Conservation (phyloP, 92 coral and sea anemone genomes). For the Zoanthus gigantus region DNA sequence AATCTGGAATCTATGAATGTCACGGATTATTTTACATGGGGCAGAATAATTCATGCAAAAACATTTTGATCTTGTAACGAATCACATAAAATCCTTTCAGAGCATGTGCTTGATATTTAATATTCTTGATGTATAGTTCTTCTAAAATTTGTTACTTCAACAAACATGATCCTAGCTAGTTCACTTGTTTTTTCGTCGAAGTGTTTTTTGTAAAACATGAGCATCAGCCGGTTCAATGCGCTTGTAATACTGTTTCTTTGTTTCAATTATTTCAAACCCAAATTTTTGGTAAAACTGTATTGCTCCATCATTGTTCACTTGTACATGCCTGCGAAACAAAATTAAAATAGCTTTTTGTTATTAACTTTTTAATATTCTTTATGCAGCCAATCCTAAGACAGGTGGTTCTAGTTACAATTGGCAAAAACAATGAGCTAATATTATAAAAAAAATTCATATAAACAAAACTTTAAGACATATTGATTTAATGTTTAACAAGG, state of each 20-base stretch:
- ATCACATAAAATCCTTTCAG: neutral
- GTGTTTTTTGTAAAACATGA: conserved; percentile 94
- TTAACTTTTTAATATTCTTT: too few species aligned
- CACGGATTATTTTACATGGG: too few species aligned
- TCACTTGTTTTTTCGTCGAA: conserved; percentile 71
- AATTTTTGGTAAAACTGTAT: conserved; percentile 92
- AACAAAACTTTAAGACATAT: too few species aligned
- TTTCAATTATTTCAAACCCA: conserved; percentile 98
- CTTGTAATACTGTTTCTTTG: conserved; percentile 97
- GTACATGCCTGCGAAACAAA: conserved; percentile 88
- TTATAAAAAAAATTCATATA: too few species aligned
- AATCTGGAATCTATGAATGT: too few species aligned
- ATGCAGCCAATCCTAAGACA: too few species aligned
- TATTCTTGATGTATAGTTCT: too few species aligned
- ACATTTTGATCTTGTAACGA: too few species aligned
- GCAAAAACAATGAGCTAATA: too few species aligned
- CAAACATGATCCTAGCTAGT: neutral
- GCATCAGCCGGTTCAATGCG: conserved; percentile 99
- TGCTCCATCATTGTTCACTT: conserved; percentile 96
- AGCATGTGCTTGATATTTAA: neutral
- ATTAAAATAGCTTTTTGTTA: neutral
- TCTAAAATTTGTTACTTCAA: neutral
- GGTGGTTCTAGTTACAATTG: too few species aligned
- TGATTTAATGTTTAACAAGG: too few species aligned
- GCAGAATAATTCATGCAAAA: neutral